Conservation (phyloP, 2,797 vertebrate species). For the Anguilla pacifica region DNA sequence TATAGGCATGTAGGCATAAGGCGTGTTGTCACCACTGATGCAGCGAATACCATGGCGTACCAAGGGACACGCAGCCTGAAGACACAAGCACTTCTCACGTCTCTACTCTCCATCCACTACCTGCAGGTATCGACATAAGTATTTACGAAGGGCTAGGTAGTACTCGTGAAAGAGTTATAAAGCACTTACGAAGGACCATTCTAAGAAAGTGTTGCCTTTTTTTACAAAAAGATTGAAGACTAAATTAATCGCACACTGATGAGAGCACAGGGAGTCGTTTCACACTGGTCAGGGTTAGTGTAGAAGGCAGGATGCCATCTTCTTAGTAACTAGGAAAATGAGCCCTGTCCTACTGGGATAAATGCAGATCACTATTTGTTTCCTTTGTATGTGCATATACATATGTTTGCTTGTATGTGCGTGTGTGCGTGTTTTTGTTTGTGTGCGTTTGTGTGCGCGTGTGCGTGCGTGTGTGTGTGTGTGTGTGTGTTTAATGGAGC, state of each 20-base stretch:
- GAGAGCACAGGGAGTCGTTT: not conserved
- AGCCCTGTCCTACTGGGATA: not conserved
- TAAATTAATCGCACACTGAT: too few species aligned
- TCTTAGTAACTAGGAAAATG: not conserved
- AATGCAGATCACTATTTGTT: not conserved
- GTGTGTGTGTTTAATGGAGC: slow-evolving; percentile 14
- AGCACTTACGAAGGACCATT: too few species aligned
- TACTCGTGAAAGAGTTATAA: too few species aligned
- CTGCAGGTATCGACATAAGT: too few species aligned
- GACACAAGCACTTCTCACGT: too few species aligned
- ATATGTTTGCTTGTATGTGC: slow-evolving; percentile 25
- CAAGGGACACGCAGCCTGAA: too few species aligned
- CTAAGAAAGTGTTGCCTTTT: not conserved
- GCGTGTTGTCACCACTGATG: too few species aligned
- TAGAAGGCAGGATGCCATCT: not conserved
- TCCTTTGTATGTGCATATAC: slow-evolving; percentile 28
- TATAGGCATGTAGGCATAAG: too few species aligned
- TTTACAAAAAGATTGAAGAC: not conserved
- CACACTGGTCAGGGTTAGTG: not conserved
- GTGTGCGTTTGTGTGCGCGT: slow-evolving; percentile 21
- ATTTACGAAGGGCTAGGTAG: too few species aligned
- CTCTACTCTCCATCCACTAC: too few species aligned
- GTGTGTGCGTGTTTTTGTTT: not conserved
- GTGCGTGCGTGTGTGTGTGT: not conserved
- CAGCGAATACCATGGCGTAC: too few species aligned